These are phyloP conservation scores for Diloba caeruleocephala DNA, from an alignment of 2,888 invertebrate genomes.

Conservation along the genomic window DNA sequence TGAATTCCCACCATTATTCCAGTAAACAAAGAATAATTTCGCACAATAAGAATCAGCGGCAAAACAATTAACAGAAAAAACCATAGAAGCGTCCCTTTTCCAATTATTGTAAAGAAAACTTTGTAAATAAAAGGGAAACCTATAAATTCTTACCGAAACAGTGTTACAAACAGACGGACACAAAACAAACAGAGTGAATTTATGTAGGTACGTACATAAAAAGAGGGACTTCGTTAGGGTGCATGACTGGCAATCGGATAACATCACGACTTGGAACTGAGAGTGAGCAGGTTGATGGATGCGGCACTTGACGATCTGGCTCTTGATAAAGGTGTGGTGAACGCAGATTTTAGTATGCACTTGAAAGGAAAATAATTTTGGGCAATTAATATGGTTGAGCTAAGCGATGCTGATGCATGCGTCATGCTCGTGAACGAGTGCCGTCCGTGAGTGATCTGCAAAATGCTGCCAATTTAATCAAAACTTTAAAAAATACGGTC, in stretches of 20 bases:
- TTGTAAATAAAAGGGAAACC: conserved; percentile 73
- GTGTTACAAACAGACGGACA: conserved; percentile 60
- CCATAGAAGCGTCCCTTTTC: conserved; percentile 54
- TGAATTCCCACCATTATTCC: conserved; percentile 12
- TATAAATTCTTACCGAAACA: conserved; percentile 74
- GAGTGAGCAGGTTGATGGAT: conserved; percentile 58
- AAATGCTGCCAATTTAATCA: no score
- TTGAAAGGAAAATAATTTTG: not conserved
- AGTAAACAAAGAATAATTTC: conserved; percentile 25
- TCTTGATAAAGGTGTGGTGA: not conserved
- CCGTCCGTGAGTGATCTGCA: no score
- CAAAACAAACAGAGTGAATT: conserved; percentile 79
- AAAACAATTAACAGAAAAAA: conserved; percentile 48
- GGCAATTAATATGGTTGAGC: no score
- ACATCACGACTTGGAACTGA: conserved; percentile 59
- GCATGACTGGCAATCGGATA: conserved; percentile 86
- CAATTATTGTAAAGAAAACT: conserved; percentile 64
- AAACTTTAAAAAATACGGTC: no score
- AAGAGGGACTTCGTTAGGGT: conserved; percentile 80
- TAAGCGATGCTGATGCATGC: no score
- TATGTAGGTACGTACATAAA: conserved; percentile 65
- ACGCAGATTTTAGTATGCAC: not conserved
- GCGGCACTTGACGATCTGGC: conserved; percentile 47
- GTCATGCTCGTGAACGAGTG: no score
- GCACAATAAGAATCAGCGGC: conserved; percentile 37